Percentiles rank a stretch among this genome's conserved stretches.
phyloP scores from a whole-genome alignment of 2,888 invertebrate species.

The Thera britannica region DNA sequence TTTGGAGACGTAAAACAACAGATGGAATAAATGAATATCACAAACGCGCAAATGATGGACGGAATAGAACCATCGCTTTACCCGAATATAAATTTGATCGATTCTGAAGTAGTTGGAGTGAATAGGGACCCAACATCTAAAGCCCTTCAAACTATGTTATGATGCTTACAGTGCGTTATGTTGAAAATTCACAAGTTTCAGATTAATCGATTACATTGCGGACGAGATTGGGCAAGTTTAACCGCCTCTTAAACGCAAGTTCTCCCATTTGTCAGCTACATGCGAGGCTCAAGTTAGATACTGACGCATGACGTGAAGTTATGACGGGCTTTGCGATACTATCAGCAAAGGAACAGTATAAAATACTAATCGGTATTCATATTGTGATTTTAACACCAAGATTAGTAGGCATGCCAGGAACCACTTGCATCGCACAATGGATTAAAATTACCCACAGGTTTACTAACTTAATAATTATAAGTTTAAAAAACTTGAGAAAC shows the following conservation, averaged over 20 bases:
- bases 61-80: slow-evolving; percentile 41
- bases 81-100: slow-evolving; percentile 53
- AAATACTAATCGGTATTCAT: background rate
- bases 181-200: slow-evolving; percentile 65
- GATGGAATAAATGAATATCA: slow-evolving; percentile 32
- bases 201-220: slow-evolving; percentile 72
- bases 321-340: slow-evolving; percentile 45
- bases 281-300: slow-evolving; percentile 48
- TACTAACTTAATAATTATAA: no score
- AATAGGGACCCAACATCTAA: slow-evolving; percentile 48
- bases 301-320: slow-evolving; percentile 58
- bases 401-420: background rate
- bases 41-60: slow-evolving; percentile 24
- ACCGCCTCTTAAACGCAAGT: slow-evolving; percentile 57
- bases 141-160: slow-evolving; percentile 55
- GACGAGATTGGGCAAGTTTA: slow-evolving; percentile 70
- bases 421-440: background rate
- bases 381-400: background rate
- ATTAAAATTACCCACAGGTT: background rate
- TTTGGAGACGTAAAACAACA: slow-evolving; percentile 17
- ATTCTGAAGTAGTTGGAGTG: slow-evolving; percentile 50
- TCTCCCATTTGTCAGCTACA: slow-evolving; percentile 67
- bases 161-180: slow-evolving; percentile 45
- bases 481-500: no score
- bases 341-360: slow-evolving; percentile 29